A percentile compares a stretch with the other conserved stretches of the same genome.
Evolutionary conservation across 1,140 invertebrate species (phyloP).

Genomic region (Caenorhabditis remanei): DNA sequence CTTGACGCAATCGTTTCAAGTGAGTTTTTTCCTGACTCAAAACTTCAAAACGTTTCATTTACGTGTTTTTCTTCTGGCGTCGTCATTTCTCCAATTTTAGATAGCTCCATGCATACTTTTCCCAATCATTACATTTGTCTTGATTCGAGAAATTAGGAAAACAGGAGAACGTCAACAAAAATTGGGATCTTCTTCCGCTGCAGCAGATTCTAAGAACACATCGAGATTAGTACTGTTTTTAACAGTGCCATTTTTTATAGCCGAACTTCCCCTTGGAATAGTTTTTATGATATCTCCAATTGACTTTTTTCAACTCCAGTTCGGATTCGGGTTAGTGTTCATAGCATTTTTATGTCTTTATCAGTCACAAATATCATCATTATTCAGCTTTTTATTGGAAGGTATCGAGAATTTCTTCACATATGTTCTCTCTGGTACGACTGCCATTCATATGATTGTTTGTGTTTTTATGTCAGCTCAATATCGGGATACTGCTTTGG

Average conservation of each 20-base stretch:
- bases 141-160: neutral
- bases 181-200: neutral
- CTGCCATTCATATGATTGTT: conserved; percentile 12
- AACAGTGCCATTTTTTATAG: neutral
- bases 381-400: neutral
- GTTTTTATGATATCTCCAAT: neutral
- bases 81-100: neutral
- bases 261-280: neutral
- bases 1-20: too few relatives aligned
- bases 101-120: neutral
- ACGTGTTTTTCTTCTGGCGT: too few relatives aligned
- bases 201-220: neutral
- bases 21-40: neutral
- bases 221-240: neutral
- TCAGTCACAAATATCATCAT: neutral
- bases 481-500: too few relatives aligned
- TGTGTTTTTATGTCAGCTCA: neutral
- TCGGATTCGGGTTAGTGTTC: too few relatives aligned
- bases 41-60: too few relatives aligned
- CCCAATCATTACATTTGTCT: neutral
- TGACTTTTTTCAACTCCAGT: neutral
- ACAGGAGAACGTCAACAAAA: neutral
- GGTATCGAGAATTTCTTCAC: neutral
- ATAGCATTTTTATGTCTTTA: too few relatives aligned
- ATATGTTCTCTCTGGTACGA: neutral